These are phyloP conservation scores for Caloenas nicobarica DNA, from an alignment of 2,113 vertebrate species.

Conservation along the genomic window DNA sequence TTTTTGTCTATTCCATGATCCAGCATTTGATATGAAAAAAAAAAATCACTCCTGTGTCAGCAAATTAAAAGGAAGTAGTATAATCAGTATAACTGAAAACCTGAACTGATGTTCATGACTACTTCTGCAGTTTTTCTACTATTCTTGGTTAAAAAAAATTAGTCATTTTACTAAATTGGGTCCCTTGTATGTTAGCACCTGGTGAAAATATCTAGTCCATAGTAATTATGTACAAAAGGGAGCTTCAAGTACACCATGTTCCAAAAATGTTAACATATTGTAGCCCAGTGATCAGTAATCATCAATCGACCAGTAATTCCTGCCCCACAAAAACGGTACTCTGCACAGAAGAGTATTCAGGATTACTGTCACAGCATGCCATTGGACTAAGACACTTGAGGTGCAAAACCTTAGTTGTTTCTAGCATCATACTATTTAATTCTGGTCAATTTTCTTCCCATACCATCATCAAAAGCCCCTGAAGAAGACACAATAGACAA, in stretches of 20 bases:
- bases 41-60: not conserved
- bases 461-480: not conserved
- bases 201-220: not conserved
- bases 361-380: not conserved
- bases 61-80: not conserved
- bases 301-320: not conserved
- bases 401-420: not conserved
- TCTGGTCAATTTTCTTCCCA: not conserved
- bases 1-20: not conserved
- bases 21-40: not conserved
- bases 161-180: not conserved
- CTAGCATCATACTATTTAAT: not conserved
- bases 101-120: not conserved
- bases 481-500: not conserved
- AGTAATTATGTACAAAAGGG: not conserved
- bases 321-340: not conserved
- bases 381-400: not conserved
- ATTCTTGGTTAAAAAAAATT: not conserved
- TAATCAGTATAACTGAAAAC: not conserved
- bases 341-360: not conserved
- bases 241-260: not conserved
- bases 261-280: not conserved
- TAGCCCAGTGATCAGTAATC: not conserved
- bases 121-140: not conserved
- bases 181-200: not conserved